Base-by-base conservation (phyloP, 2,113 vertebrate genomes). In the Equus quagga region DNA sequence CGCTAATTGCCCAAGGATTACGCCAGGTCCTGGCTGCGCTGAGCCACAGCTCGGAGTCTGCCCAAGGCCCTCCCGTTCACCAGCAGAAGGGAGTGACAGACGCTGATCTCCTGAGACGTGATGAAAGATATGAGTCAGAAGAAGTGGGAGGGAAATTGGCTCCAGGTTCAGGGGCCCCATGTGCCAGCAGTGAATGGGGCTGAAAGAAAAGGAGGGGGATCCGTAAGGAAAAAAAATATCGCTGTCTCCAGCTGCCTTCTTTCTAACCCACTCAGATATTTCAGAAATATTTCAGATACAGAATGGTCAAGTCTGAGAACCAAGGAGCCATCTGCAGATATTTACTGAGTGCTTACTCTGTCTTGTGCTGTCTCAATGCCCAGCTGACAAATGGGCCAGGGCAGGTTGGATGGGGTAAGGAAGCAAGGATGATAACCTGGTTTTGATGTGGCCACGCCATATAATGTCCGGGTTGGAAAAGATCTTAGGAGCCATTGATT, bases 81-180 rank as follows among this genome's bases (percentile, higher is more conserved):
- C 65, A 62, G 75, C 81, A 69, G 69, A 86, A 86, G 86, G 81
- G 56, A 91, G 82, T 58, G 93, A 95, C 79, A 85, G 90, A 78
- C 3, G 14, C 62, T 1, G 0, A 36, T 94, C 92, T 97, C 87
- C 89, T 31, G 75, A 89, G 90, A 83, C 49, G 2, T 31, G 44
- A 91, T n/a, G 72, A 96, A 91, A 97, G 67, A 73, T 12, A 1
- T 94, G 97, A 98, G 94, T 97, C 97, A 97, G 36, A 75, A 79
- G 79, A 78, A 95, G 89, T 88, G 78, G 95, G 95, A 78, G 54
- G 82, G 75, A 84, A 82, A 23, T 44, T 78, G 90, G 90, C 95
- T 56, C 23, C 11, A 3, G 36, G 92, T 58, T n/a, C 6, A 1
- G 44, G 75, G 92, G 28, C 28, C 33, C 87, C 28, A 56, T 6